phyloP scores from a whole-genome alignment of 2,797 vertebrate species.

The Tokudaia muenninki region DNA sequence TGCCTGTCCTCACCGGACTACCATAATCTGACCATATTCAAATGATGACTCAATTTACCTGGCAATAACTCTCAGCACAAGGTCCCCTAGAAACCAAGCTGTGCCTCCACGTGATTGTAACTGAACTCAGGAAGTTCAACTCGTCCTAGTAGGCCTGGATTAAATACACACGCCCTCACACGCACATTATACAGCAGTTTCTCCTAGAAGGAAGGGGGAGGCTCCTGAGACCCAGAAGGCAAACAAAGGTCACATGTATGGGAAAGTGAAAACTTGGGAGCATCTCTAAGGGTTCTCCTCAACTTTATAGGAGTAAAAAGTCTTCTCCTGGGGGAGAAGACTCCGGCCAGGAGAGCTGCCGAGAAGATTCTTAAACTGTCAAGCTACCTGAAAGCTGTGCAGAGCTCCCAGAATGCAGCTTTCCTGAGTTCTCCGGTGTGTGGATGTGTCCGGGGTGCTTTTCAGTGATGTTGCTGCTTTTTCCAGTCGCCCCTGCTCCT shows the following conservation, averaged over 20 bases:
- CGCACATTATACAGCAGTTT: background rate
- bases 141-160: background rate
- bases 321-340: background rate
- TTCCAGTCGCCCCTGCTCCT: background rate
- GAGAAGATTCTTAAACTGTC: background rate
- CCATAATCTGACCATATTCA: background rate
- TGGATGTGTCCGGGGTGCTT: background rate
- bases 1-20: background rate
- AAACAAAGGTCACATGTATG: background rate
- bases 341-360: background rate
- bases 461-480: background rate
- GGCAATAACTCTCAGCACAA: background rate
- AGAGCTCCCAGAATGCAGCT: background rate
- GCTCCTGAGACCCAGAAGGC: background rate
- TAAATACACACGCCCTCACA: background rate
- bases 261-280: background rate
- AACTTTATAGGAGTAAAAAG: background rate
- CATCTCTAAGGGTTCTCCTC: background rate
- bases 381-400: background rate
- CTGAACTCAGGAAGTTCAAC: background rate
- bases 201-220: background rate
- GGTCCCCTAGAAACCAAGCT: background rate
- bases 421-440: background rate
- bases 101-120: background rate
- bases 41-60: background rate